Conservation (phyloP, 1,140 invertebrate species). For the Rhagoletis pomonella region DNA sequence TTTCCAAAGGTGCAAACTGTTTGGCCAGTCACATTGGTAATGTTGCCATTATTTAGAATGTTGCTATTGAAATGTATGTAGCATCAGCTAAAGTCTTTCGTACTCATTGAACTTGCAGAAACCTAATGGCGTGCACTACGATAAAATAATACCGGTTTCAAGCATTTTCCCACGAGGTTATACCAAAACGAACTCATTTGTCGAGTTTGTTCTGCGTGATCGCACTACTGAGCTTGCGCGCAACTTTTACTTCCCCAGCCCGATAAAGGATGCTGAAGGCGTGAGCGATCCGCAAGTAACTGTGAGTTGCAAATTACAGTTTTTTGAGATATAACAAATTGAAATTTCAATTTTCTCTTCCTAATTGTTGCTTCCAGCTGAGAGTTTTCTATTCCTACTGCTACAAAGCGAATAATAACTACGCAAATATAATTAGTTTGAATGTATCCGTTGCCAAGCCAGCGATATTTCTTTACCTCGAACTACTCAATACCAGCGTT, state of each 20-base stretch:
- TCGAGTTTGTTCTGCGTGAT: constrained; percentile 65
- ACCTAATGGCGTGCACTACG: constrained; percentile 69
- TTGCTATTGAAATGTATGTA: not conserved
- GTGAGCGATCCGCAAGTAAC: constrained; percentile 65
- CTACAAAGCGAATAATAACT: constrained; percentile 40
- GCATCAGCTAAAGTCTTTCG: not conserved
- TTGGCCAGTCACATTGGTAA: constrained; percentile 64
- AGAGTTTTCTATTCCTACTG: constrained; percentile 62
- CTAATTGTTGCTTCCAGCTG: constrained; percentile 57
- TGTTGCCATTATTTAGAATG: not conserved
- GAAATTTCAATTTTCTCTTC: too few relatives aligned
- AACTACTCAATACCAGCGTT: constrained; percentile 65
- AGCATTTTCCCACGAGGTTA: constrained; percentile 60
- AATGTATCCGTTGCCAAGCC: constrained; percentile 66
- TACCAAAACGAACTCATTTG: constrained; percentile 62
- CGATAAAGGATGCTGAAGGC: constrained; percentile 61
- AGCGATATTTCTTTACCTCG: constrained; percentile 71
- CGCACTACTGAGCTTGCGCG: constrained; percentile 59
- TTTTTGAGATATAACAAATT: not conserved
- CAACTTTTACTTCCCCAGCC: constrained; percentile 67
- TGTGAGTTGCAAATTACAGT: constrained; percentile 54
- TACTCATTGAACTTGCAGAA: constrained; percentile 50
- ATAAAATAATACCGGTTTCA: constrained; percentile 64
- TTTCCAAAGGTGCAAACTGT: constrained; percentile 59
- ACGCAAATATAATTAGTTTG: constrained; percentile 71